Evolutionary conservation across 1,140 invertebrate species (phyloP).

Genomic region (Eupristina koningsbergeri): DNA sequence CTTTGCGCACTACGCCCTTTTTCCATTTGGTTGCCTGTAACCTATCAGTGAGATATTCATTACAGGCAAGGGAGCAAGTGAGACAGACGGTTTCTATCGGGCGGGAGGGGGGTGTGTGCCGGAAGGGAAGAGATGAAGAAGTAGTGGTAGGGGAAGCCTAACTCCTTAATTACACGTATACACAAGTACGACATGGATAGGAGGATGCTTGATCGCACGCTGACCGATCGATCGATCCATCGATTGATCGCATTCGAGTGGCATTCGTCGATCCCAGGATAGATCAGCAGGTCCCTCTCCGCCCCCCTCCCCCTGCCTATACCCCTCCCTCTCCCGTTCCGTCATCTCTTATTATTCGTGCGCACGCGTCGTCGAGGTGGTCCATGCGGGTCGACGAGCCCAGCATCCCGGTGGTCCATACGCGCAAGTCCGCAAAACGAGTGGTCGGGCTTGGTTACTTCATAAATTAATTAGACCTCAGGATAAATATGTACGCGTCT

Average conservation of each 20-base stretch:
- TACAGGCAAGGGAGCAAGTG: neutral
- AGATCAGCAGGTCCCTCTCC: neutral
- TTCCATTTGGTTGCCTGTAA: neutral
- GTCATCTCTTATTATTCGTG: slow-evolving; percentile 45
- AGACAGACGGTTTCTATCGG: neutral
- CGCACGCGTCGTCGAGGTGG: slow-evolving; percentile 33
- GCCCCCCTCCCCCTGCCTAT: no score
- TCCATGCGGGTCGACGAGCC: slow-evolving; percentile 14
- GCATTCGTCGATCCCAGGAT: neutral
- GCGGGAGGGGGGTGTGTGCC: no score
- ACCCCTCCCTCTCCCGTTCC: neutral
- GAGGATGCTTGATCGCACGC: slow-evolving; percentile 15
- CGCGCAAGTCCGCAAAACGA: neutral
- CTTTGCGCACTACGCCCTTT: neutral
- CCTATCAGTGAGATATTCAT: slow-evolving; percentile 13
- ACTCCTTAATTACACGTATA: slow-evolving; percentile 33
- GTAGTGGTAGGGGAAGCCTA: neutral
- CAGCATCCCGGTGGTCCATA: slow-evolving; percentile 32
- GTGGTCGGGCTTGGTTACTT: slow-evolving; percentile 12
- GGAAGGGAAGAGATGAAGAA: slow-evolving; percentile 5
- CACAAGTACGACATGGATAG: neutral
- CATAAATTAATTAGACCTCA: slow-evolving; percentile 39
- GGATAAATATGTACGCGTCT: slow-evolving; percentile 10
- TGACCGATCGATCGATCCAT: slow-evolving; percentile 56
- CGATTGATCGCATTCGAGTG: slow-evolving; percentile 34